A percentile compares a stretch with the other conserved stretches of the same genome.
These are phyloP conservation scores for Dromas ardeola DNA, from an alignment of 2,113 vertebrate species.

Conservation along the genomic window DNA sequence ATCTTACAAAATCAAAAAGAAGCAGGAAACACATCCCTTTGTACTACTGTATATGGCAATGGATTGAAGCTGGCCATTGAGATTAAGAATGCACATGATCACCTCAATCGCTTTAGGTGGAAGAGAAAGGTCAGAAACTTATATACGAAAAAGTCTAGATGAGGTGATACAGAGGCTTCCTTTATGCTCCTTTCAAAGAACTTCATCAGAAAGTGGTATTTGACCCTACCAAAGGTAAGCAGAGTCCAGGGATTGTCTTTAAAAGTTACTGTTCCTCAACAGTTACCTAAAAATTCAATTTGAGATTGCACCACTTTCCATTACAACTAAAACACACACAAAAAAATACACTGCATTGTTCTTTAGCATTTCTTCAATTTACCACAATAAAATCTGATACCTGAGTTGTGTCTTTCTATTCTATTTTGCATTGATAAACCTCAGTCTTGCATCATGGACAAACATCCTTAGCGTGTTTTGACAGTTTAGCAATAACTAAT, in stretches of 20 bases:
- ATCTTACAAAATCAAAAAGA: not conserved
- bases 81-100: slow-evolving; percentile 25
- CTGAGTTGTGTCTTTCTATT: not conserved
- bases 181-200: slow-evolving; percentile 42
- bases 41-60: not conserved
- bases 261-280: slow-evolving; percentile 17
- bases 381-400: not conserved
- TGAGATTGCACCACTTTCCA: not conserved
- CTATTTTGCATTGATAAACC: not conserved
- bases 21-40: not conserved
- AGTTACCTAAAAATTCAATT: slow-evolving; percentile 4
- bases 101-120: not conserved
- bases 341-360: not conserved
- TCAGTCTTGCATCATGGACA: not conserved
- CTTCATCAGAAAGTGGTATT: slow-evolving; percentile 31
- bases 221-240: slow-evolving; percentile 40
- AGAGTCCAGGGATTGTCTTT: slow-evolving; percentile 3
- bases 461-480: not conserved
- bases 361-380: not conserved
- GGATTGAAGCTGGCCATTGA: not conserved
- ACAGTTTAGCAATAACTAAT: not conserved
- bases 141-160: not conserved
- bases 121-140: slow-evolving; percentile 19
- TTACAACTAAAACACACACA: not conserved
- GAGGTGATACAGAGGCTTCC: slow-evolving; percentile 1